phyloP scores from a whole-genome alignment of 1,140 invertebrate genomes.

The Diprion similis region DNA sequence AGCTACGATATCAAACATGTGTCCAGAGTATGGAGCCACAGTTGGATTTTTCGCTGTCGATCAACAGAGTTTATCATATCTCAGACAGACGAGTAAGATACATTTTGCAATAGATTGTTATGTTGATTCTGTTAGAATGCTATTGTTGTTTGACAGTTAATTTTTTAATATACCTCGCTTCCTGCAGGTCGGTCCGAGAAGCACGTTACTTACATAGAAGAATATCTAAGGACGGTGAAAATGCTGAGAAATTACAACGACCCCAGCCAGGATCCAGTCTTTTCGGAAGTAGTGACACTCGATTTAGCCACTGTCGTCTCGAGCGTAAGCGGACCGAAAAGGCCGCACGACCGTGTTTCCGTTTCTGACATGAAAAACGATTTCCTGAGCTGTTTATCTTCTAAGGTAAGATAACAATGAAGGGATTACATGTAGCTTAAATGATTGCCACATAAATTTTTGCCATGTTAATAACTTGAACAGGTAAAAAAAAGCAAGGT shows the following conservation, averaged over 20 bases:
- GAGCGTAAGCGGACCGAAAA: constrained; percentile 95
- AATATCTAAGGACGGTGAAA: constrained; percentile 81
- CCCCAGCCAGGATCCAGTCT: constrained; percentile 82
- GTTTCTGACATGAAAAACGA: constrained; percentile 91
- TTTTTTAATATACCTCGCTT: constrained; percentile 17
- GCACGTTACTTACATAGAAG: constrained; percentile 84
- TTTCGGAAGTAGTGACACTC: constrained; percentile 85
- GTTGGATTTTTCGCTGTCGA: constrained; percentile 97
- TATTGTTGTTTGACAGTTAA: constrained; percentile 19
- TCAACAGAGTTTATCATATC: constrained; percentile 82
- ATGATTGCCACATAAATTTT: neutral
- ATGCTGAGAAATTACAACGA: constrained; percentile 89
- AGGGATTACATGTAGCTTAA: neutral
- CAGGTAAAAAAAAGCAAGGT: neutral
- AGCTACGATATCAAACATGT: constrained; percentile 96
- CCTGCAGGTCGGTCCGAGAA: constrained; percentile 78
- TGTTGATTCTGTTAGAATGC: constrained; percentile 16
- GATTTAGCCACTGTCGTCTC: constrained; percentile 91
- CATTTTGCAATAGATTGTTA: neutral
- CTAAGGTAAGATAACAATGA: constrained; percentile 73
- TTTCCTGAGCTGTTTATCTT: constrained; percentile 87
- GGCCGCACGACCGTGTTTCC: constrained; percentile 94
- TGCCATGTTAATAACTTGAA: neutral
- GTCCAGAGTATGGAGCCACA: constrained; percentile 97
- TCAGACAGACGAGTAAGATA: constrained; percentile 86